phyloP scores from a whole-genome alignment of 2,888 invertebrate genomes.

The Lacanobia wlatinum region DNA sequence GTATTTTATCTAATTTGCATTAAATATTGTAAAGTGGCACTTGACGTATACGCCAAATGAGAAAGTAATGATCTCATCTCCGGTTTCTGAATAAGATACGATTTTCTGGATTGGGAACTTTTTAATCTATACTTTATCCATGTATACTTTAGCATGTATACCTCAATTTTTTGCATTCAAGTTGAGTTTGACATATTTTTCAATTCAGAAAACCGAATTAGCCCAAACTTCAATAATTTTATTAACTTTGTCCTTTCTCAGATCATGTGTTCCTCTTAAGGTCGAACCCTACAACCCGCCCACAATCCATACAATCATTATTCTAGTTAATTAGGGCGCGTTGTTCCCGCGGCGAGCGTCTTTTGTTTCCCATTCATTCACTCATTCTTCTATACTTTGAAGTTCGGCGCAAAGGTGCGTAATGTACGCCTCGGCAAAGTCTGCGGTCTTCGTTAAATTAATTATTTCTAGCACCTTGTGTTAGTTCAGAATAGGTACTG shows the following conservation, averaged over 20 bases:
- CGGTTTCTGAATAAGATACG: no score
- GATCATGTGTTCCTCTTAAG: not conserved
- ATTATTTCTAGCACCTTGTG: not conserved
- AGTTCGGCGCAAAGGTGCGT: constrained; percentile 3
- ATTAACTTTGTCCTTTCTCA: not conserved
- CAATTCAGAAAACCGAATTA: no score
- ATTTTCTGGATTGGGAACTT: no score
- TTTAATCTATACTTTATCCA: no score
- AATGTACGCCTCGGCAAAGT: not conserved
- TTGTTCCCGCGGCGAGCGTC: constrained; percentile 21
- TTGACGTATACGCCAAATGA: no score
- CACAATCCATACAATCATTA: constrained; percentile 25
- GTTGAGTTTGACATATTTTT: no score
- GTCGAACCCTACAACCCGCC: not conserved
- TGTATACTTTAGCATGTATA: no score
- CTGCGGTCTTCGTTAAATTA: not conserved
- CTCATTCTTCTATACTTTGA: constrained; percentile 19
- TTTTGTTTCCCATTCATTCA: constrained; percentile 36
- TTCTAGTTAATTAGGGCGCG: constrained; percentile 25
- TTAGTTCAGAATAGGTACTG: not conserved
- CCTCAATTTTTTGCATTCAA: no score
- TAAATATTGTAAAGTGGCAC: no score
- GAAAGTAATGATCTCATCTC: no score
- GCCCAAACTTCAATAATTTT: no score
- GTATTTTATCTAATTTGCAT: no score